phyloP scores from a whole-genome alignment of 2,888 invertebrate species.

The Sclerodermus sp. region DNA sequence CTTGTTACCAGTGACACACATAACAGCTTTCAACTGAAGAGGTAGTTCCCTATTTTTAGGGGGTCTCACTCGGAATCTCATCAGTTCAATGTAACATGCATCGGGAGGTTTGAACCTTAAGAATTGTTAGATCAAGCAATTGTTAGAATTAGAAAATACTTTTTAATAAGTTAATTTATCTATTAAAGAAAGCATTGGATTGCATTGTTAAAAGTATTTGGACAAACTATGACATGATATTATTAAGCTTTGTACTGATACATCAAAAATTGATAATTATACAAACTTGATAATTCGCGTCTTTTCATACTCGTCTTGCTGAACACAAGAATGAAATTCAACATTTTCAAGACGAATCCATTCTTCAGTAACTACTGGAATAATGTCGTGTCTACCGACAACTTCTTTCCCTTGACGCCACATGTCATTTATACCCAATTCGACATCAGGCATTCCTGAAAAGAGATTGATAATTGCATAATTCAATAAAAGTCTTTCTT shows the following conservation, averaged over 20 bases:
- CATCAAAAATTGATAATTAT: not conserved
- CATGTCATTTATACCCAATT: slow-evolving; percentile 96
- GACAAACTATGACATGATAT: too few species aligned
- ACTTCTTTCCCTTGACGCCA: slow-evolving; percentile 98
- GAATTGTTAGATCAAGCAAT: slow-evolving; percentile 22
- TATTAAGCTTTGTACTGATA: too few species aligned
- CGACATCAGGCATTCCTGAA: slow-evolving; percentile 90
- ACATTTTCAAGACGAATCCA: slow-evolving; percentile 96
- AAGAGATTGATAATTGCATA: slow-evolving; percentile 1
- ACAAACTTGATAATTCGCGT: slow-evolving; percentile 81
- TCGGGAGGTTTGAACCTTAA: slow-evolving; percentile 92
- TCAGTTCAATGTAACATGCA: slow-evolving; percentile 95
- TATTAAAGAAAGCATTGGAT: too few species aligned
- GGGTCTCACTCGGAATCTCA: slow-evolving; percentile 93
- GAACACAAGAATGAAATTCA: slow-evolving; percentile 93
- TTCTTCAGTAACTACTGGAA: slow-evolving; percentile 97
- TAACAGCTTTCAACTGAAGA: slow-evolving; percentile 87
- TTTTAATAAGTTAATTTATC: slow-evolving; percentile 5
- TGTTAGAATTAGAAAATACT: not conserved
- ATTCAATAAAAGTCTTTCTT: not conserved
- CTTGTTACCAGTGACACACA: slow-evolving; percentile 85
- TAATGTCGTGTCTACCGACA: slow-evolving; percentile 97
- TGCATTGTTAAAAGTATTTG: too few species aligned
- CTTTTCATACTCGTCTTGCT: slow-evolving; percentile 85
- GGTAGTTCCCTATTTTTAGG: slow-evolving; percentile 96